Evolutionary conservation across 2,797 vertebrate genomes (phyloP).

Genomic region (Gymnoscopelus microlampas): DNA sequence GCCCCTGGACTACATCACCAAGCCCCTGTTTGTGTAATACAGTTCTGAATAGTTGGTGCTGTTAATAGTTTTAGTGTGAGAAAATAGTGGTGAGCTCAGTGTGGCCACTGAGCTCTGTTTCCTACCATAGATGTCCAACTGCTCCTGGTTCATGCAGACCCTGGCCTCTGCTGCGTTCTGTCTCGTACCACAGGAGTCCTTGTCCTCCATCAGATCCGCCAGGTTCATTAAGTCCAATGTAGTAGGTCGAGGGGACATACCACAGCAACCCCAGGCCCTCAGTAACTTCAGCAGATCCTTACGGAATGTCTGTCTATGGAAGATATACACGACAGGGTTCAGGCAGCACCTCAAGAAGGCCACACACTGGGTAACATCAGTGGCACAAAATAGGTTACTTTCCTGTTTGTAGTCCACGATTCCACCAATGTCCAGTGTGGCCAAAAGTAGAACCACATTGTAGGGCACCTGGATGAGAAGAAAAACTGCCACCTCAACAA

Average conservation of each 20-base stretch:
- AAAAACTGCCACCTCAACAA: constrained; percentile 89
- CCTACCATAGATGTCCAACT: too few relatives aligned
- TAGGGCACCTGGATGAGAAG: constrained; percentile 92
- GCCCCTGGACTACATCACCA: too few relatives aligned
- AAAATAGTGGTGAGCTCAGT: constrained; percentile 93
- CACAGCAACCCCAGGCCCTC: constrained; percentile 87
- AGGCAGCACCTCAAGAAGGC: constrained; percentile 94
- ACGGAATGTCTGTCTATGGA: constrained; percentile 95
- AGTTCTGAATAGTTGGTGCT: too few relatives aligned
- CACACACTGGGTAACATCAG: constrained; percentile 88
- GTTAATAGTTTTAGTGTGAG: constrained; percentile 78
- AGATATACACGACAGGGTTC: constrained; percentile 95
- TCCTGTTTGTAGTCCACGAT: constrained; percentile 77
- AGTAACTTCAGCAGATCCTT: constrained; percentile 91
- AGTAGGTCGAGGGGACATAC: constrained; percentile 83
- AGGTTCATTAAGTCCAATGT: constrained; percentile 62
- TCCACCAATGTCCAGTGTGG: constrained; percentile 76
- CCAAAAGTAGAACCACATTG: constrained; percentile 87
- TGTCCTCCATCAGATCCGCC: too few relatives aligned
- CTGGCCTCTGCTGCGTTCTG: too few relatives aligned
- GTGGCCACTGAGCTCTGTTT: constrained; percentile 71
- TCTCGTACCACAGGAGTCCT: too few relatives aligned
- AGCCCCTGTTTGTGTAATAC: too few relatives aligned
- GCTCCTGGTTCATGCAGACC: too few relatives aligned
- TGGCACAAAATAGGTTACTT: constrained; percentile 83